Evolutionary conservation across 2,113 vertebrate genomes (phyloP).

Genomic region (Corythoichthys haematopterus): DNA sequence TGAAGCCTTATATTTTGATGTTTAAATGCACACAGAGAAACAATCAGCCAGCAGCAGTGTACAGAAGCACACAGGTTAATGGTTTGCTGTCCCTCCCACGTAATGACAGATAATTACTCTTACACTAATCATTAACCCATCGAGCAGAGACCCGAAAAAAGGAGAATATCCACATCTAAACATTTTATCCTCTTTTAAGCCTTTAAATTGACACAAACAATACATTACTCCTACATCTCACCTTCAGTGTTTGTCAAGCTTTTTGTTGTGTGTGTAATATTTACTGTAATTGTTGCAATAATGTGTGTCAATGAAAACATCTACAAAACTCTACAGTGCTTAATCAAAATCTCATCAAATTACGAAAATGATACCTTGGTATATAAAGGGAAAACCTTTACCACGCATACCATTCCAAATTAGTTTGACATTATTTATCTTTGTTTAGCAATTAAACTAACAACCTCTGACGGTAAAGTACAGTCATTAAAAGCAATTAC

Average conservation of each 20-base stretch:
- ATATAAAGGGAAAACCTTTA: constrained; percentile 11
- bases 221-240: neutral
- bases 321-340: neutral
- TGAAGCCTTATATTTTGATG: neutral
- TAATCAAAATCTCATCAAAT: neutral
- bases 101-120: neutral
- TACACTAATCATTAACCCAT: neutral
- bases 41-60: neutral
- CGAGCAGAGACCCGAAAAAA: neutral
- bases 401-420: constrained; percentile 19
- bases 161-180: neutral
- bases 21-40: neutral
- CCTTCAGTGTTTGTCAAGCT: neutral
- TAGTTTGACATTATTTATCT: constrained; percentile 13
- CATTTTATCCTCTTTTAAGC: neutral
- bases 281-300: neutral
- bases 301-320: neutral
- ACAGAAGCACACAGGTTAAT: neutral
- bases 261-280: neutral
- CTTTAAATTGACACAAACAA: neutral
- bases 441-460: constrained; percentile 20
- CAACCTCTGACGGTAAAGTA: neutral
- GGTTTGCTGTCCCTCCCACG: neutral
- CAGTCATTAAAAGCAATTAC: neutral
- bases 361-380: constrained; percentile 8